Conservation (phyloP, 2,888 invertebrate species). For the Bombylius discolor region DNA sequence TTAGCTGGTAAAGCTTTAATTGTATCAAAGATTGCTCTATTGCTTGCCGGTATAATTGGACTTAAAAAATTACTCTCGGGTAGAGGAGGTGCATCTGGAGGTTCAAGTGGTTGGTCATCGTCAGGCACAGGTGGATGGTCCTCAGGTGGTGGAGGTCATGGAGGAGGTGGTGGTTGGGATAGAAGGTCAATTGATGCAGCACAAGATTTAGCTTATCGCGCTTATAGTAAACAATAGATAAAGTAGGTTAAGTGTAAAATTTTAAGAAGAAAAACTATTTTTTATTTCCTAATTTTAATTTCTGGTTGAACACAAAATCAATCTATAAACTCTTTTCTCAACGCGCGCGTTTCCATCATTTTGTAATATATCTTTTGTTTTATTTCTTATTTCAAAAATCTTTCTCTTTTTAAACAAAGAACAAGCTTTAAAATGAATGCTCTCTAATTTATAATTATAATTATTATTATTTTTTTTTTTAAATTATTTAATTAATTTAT, state of each 20-base stretch:
- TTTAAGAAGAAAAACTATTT: too few species aligned
- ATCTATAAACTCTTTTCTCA: not conserved
- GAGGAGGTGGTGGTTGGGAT: constrained; percentile 56
- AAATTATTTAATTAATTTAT: too few species aligned
- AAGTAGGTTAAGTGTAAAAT: not conserved
- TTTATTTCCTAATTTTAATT: too few species aligned
- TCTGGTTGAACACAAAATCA: too few species aligned
- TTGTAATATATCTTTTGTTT: not conserved
- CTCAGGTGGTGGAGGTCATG: constrained; percentile 42
- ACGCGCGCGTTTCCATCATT: not conserved
- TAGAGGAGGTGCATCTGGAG: constrained; percentile 46
- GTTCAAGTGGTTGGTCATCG: constrained; percentile 24
- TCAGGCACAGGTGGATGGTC: constrained; percentile 39
- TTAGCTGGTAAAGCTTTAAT: constrained; percentile 78
- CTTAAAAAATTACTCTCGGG: constrained; percentile 65
- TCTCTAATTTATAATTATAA: not conserved
- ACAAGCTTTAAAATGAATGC: not conserved
- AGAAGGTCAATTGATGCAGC: constrained; percentile 48
- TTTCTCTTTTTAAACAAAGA: too few species aligned
- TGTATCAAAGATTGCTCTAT: constrained; percentile 62
- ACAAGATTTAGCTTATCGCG: constrained; percentile 59
- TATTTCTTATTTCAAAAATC: too few species aligned
- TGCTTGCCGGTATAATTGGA: constrained; percentile 67
- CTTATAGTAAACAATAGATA: constrained; percentile 40
- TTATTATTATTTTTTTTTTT: not conserved